phyloP scores from a whole-genome alignment of 37 sponge, comb jelly and placozoan genomes.

The Mnemiopsis leidyi region DNA sequence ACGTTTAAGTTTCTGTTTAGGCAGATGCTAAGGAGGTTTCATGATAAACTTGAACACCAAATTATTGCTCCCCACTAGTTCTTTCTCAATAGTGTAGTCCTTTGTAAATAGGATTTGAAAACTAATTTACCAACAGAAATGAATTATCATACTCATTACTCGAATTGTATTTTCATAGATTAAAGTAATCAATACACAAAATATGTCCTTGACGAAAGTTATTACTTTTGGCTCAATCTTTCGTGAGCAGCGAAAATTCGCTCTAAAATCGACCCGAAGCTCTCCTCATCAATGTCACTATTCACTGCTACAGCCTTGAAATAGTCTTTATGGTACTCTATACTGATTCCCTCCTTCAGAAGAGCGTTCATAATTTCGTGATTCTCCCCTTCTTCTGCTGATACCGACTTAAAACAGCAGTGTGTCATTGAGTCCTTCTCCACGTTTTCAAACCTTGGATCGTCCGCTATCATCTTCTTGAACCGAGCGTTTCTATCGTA shows the following conservation, averaged over 20 bases:
- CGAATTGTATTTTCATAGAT: no score
- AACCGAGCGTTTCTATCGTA: constrained; percentile 33
- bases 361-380: background rate
- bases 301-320: constrained; percentile 27
- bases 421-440: background rate
- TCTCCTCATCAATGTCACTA: background rate
- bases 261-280: background rate
- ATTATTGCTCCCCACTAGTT: no score
- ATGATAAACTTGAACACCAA: no score
- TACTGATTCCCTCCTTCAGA: background rate
- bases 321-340: constrained; percentile 13
- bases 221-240: background rate
- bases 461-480: background rate
- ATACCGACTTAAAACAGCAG: background rate
- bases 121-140: no score
- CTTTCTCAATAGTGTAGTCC: no score
- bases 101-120: no score
- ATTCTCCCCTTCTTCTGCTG: background rate
- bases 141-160: no score
- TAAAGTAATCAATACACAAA: no score
- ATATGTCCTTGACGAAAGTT: no score
- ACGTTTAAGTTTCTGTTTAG: no score
- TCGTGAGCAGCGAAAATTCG: background rate
- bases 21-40: no score
- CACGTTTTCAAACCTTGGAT: background rate